Evolutionary conservation across 2,113 vertebrate genomes (phyloP), one percentile per base, ranked within the genome.

Genomic region (Channa argus): DNA sequence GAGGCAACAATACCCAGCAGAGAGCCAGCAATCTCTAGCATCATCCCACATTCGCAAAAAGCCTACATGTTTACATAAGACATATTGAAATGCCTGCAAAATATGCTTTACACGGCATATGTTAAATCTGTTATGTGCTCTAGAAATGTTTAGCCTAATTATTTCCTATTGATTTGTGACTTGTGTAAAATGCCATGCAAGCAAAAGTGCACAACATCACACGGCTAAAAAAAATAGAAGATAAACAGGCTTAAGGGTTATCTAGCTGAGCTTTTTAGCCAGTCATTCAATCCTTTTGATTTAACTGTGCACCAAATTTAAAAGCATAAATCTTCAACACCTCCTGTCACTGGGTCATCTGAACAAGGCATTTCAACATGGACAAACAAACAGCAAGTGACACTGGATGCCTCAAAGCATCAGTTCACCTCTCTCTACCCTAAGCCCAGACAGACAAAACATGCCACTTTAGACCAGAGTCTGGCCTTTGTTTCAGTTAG

Each of bases 301-400:
- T 50, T 34, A 45, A 51, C 47, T 7, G n/a, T 55, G 36, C 8
- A 54, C 50, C n/a, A 63, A 61, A 81, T 66, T 68, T 10, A 54
- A 72, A 80, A 56, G 34, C 43, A 61, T 45, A 68, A 4, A 80
- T 61, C 70, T 61, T 5, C n/a, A 61, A 13, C 47, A 58, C 11
- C 24, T 70, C 41, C 51, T 0, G 9, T 73, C 71, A 45, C 12
- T 11, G 58, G 41, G 51, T 72, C 12, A 11, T 65, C 65, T 74
- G 59, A 69, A 82, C 70, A 34, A 50, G 71, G 45, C 11, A 73
- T 84, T 84, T 88, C 52, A 1, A 77, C 74, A 66, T 8, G 47
- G 67, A 51, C 63, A 84, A 82, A 83, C 81, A 84, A 79, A 90
- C 70, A 77, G 63, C 50, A 47, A 79, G 79, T 82, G 89, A 87